Base-by-base conservation (phyloP, 2,888 invertebrate genomes). In the Panopea generosa region DNA sequence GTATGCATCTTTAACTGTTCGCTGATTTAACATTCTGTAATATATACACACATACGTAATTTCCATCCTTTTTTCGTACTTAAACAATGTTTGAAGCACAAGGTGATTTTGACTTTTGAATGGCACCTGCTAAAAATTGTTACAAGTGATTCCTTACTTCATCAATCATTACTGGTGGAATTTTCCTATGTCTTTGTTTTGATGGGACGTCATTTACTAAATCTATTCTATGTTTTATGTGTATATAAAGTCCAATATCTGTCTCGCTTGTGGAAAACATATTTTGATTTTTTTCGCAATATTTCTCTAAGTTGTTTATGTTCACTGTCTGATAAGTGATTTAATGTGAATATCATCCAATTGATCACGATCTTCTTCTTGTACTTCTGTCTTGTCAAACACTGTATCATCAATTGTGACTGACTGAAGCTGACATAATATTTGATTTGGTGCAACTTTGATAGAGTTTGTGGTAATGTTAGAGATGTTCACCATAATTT, bases 1-100 rank as follows among this genome's bases (percentile, higher is more conserved):
- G n/a, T 49, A 49, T n/a, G 49, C 7, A 49, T 49, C 49, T 18
- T 49, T 49, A 14, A 49, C 20, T 49, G n/a, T n/a, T n/a, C n/a
- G n/a, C n/a, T n/a, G n/a, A n/a, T n/a, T n/a, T n/a, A n/a, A n/a
- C n/a, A n/a, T n/a, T n/a, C n/a, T n/a, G n/a, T n/a, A n/a, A n/a
- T n/a, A n/a, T n/a, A n/a, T n/a, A n/a, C n/a, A n/a, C 67, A 68
- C 6, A 59, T n/a, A 18, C 67, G 45, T 2, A 59, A 24, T 20
- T 49, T 38, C 67, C 63, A 59, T 49, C 43, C 9, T 59, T 63
- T 45, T 65, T 71, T 2, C 65, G 27, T 20, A 71, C 71, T 59
- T n/a, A n/a, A n/a, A n/a, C n/a, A n/a, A n/a, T n/a, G n/a, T n/a
- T n/a, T n/a, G n/a, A n/a, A n/a, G n/a, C 63, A 33, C 1, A 65